Percentiles rank a stretch among this genome's conserved stretches.
Evolutionary conservation across 2,888 invertebrate species (phyloP).

Genomic region (Thymelicus lineola): DNA sequence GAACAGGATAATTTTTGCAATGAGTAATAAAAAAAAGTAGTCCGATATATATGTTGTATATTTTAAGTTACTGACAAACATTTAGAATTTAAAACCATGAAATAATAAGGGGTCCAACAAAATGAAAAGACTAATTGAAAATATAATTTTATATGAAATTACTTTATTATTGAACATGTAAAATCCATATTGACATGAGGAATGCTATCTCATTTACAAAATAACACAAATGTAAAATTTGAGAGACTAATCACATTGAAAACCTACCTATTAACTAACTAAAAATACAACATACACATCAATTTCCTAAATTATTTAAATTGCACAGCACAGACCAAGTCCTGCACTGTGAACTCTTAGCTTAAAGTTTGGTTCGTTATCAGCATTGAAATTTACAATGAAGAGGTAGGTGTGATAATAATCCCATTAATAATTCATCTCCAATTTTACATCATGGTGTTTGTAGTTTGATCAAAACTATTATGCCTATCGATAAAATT

Average conservation of each 20-base stretch:
- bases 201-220: constrained; percentile 86
- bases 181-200: constrained; percentile 86
- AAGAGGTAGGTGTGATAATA: constrained; percentile 83
- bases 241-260: constrained; percentile 84
- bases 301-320: constrained; percentile 77
- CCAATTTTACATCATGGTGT: constrained; percentile 79
- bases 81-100: constrained; percentile 6
- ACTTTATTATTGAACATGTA: constrained; percentile 86
- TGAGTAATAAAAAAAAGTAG: not conserved
- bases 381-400: constrained; percentile 83
- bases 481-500: constrained; percentile 64
- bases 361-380: constrained; percentile 81
- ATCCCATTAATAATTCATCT: constrained; percentile 75
- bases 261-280: constrained; percentile 84
- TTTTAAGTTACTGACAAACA: constrained; percentile 17
- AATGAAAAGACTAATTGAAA: constrained; percentile 58
- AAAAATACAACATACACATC: constrained; percentile 85
- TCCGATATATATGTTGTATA: constrained; percentile 10
- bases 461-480: constrained; percentile 77
- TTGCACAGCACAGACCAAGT: constrained; percentile 56
- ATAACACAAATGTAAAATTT: constrained; percentile 85
- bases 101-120: constrained; percentile 29
- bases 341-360: constrained; percentile 63
- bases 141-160: constrained; percentile 82
- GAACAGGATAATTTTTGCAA: too few relatives aligned